These are phyloP conservation scores for Heterodera schachtii DNA, from an alignment of 1,140 invertebrate genomes.

Conservation along the genomic window DNA sequence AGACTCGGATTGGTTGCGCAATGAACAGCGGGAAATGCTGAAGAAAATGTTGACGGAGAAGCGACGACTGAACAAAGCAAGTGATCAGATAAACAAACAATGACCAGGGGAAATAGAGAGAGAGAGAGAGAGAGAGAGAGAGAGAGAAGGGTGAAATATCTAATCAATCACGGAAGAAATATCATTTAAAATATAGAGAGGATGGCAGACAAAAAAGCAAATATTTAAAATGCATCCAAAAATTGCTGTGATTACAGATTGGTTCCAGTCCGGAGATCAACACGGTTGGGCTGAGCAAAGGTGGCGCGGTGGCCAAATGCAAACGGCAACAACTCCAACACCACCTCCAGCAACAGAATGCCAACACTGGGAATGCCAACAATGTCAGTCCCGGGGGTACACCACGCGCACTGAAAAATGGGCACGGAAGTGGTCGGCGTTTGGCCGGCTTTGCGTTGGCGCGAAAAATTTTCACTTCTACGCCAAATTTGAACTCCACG, in stretches of 20 bases:
- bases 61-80: slow-evolving; percentile 34
- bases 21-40: slow-evolving; percentile 40
- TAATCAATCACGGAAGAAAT: too few relatives aligned
- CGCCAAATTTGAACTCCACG: slow-evolving; percentile 32
- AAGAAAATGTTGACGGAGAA: slow-evolving; percentile 40
- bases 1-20: slow-evolving; percentile 31
- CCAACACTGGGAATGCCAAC: not conserved
- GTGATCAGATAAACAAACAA: not conserved
- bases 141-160: too few relatives aligned
- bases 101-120: too few relatives aligned
- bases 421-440: not conserved
- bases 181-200: too few relatives aligned
- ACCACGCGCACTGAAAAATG: not conserved
- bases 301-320: slow-evolving; percentile 25
- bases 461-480: slow-evolving; percentile 34
- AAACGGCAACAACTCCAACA: not conserved
- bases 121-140: too few relatives aligned
- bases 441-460: slow-evolving; percentile 22
- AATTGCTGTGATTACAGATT: not conserved
- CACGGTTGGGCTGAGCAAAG: slow-evolving; percentile 44
- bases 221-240: too few relatives aligned
- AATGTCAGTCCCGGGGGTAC: not conserved
- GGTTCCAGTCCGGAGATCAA: slow-evolving; percentile 61
- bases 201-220: too few relatives aligned
- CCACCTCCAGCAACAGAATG: not conserved